phyloP scores from a whole-genome alignment of 2,797 vertebrate genomes.

The Xyrichtys novacula region DNA sequence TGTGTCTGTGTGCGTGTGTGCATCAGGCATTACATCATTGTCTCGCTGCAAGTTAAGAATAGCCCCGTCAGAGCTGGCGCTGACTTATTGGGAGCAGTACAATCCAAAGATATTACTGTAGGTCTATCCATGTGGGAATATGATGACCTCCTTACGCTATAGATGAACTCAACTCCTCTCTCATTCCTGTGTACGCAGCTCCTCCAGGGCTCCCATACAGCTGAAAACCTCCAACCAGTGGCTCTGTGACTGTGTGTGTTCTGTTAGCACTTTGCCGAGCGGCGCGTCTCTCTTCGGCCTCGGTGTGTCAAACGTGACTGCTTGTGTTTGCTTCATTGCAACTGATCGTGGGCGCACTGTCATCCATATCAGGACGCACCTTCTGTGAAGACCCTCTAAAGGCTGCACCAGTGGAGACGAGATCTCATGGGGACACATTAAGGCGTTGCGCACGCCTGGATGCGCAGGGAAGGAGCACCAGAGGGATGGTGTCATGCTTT shows the following conservation, averaged over 20 bases:
- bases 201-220: constrained; percentile 66
- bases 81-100: constrained; percentile 87
- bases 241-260: constrained; percentile 54
- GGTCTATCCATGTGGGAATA: constrained; percentile 84
- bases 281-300: constrained; percentile 47
- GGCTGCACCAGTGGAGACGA: constrained; percentile 60
- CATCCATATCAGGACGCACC: constrained; percentile 71
- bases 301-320: constrained; percentile 53
- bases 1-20: constrained; percentile 78
- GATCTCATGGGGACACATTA: constrained; percentile 70
- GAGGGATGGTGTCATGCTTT: constrained; percentile 56
- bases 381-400: constrained; percentile 72
- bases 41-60: constrained; percentile 85
- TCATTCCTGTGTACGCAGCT: constrained; percentile 62
- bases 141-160: constrained; percentile 85
- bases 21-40: constrained; percentile 85
- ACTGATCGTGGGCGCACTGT: constrained; percentile 59
- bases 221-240: constrained; percentile 68
- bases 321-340: constrained; percentile 55
- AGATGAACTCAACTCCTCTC: constrained; percentile 80
- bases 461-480: constrained; percentile 67
- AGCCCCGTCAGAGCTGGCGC: constrained; percentile 82
- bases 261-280: constrained; percentile 35
- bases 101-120: constrained; percentile 87
- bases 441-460: constrained; percentile 64